Conservation (phyloP, 2,888 invertebrate genomes). For the Synanthedon tipuliformis region DNA sequence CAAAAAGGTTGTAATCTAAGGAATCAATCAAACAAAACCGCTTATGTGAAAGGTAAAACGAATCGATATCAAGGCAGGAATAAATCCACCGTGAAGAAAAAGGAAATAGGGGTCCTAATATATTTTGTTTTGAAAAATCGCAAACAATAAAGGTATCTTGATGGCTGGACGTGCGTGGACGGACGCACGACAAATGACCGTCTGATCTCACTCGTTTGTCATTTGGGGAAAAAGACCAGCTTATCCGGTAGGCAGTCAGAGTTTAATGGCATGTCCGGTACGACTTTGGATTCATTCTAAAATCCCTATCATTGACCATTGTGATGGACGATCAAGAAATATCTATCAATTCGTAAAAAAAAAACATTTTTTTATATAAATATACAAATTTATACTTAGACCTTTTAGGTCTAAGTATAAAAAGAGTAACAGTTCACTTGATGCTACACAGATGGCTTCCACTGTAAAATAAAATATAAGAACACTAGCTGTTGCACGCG, state of each 20-base stretch:
- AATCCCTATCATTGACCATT: background rate
- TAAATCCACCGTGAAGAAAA: conserved; percentile 20
- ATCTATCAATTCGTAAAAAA: background rate
- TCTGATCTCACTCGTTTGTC: conserved; percentile 40
- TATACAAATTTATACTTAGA: no score
- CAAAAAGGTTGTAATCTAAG: conserved; percentile 6
- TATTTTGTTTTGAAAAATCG: conserved; percentile 52
- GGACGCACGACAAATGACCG: conserved; percentile 29
- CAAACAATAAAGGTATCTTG: conserved; percentile 44
- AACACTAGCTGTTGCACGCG: no score
- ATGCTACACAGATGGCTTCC: no score
- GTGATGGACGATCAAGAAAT: background rate
- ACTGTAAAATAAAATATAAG: no score
- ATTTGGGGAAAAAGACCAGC: conserved; percentile 15
- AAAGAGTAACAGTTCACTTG: no score
- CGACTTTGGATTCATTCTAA: background rate
- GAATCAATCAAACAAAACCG: conserved; percentile 14
- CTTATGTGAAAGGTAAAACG: conserved; percentile 6
- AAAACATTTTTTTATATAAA: no score
- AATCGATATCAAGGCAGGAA: conserved; percentile 10
- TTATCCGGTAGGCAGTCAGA: conserved; percentile 11
- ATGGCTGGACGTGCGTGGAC: conserved; percentile 11
- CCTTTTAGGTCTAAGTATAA: no score
- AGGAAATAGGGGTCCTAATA: conserved; percentile 26
- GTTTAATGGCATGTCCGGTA: conserved; percentile 1